These are phyloP conservation scores for Nebria ingens DNA, from an alignment of 1,140 invertebrate species.

Conservation along the genomic window DNA sequence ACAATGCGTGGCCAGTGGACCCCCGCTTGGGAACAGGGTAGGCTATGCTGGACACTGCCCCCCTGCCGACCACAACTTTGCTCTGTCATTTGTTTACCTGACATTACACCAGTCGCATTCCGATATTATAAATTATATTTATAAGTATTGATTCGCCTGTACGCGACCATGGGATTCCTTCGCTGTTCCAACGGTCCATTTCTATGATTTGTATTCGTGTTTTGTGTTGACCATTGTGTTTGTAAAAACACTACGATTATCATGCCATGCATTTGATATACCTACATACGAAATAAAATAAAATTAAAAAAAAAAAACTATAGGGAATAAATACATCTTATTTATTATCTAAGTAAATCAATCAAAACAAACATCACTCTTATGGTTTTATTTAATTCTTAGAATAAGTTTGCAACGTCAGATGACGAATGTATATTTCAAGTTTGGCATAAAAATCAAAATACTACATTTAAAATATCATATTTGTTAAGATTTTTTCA, in stretches of 20 bases:
- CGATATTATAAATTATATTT: slow-evolving; percentile 8
- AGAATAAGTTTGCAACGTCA: too few species aligned
- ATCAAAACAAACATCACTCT: too few species aligned
- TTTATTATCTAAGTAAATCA: too few species aligned
- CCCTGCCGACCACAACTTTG: background rate
- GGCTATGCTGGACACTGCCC: background rate
- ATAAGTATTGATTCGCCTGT: background rate
- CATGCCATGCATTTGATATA: too few species aligned
- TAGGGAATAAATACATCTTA: too few species aligned
- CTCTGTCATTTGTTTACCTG: slow-evolving; percentile 9
- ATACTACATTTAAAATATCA: too few species aligned
- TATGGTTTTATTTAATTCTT: too few species aligned
- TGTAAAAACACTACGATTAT: background rate
- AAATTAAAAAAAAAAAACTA: too few species aligned
- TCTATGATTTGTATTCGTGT: background rate
- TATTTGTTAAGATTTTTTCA: too few species aligned
- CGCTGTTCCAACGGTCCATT: background rate
- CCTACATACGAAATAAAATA: too few species aligned
- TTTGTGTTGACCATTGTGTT: background rate
- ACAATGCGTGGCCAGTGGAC: background rate
- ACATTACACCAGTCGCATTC: slow-evolving; percentile 5
- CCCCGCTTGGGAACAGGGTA: background rate
- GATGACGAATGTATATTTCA: too few species aligned
- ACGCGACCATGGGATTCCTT: background rate
- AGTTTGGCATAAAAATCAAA: too few species aligned